phyloP scores from a whole-genome alignment of 2,888 invertebrate species.

The Calephelis perditalis region DNA sequence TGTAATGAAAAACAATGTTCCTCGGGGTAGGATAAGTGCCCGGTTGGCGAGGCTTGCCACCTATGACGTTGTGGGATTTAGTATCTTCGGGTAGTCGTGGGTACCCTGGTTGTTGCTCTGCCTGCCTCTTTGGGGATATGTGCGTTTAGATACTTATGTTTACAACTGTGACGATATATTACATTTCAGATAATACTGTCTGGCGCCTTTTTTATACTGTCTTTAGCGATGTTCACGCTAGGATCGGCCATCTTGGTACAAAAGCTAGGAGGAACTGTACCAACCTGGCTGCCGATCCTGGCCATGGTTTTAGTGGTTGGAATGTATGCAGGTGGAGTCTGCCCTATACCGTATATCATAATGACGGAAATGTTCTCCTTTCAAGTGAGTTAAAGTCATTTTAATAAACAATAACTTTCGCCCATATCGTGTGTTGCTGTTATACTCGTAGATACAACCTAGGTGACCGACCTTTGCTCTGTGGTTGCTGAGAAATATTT shows the following conservation, averaged over 20 bases:
- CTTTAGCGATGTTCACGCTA: slow-evolving; percentile 33
- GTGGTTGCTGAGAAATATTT: no score
- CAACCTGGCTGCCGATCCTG: slow-evolving; percentile 40
- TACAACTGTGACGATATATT: neutral
- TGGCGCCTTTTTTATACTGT: slow-evolving; percentile 30
- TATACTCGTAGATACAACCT: no score
- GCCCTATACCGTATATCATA: slow-evolving; percentile 37
- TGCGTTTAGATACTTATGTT: no score
- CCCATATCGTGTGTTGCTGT: neutral
- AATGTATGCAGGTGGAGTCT: slow-evolving; percentile 42
- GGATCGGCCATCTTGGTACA: slow-evolving; percentile 37
- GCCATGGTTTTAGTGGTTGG: slow-evolving; percentile 36
- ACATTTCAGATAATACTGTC: slow-evolving; percentile 24
- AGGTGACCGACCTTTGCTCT: no score
- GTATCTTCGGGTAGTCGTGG: no score
- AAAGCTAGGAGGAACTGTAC: slow-evolving; percentile 32
- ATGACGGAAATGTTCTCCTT: slow-evolving; percentile 2
- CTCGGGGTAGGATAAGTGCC: no score
- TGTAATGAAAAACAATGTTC: no score
- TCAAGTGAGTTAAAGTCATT: neutral
- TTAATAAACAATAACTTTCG: no score
- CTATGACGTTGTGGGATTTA: no score
- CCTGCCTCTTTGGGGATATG: no score
- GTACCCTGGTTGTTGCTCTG: no score
- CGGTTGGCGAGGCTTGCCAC: no score